phyloP scores from a whole-genome alignment of 2,888 invertebrate genomes.

The Epistrophe grossulariae region DNA sequence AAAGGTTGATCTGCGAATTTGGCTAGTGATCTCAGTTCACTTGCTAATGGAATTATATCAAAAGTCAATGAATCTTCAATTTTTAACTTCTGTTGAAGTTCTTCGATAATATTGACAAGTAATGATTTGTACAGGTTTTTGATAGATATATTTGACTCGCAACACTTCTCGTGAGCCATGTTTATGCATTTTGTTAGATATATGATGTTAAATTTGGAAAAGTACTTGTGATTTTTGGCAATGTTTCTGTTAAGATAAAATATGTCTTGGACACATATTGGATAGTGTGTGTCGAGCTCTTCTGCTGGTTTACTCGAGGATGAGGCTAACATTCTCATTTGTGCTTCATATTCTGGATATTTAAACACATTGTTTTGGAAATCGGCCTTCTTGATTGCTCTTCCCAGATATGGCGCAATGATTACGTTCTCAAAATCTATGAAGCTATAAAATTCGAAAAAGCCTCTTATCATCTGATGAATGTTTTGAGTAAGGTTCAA shows the following conservation, averaged over 20 bases:
- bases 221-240: constrained; percentile 64
- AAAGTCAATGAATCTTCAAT: background rate
- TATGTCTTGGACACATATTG: constrained; percentile 81
- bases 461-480: constrained; percentile 86
- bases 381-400: constrained; percentile 82
- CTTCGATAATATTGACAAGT: constrained; percentile 49
- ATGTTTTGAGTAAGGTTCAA: constrained; percentile 80
- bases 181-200: constrained; percentile 78
- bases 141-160: constrained; percentile 25
- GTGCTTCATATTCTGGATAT: constrained; percentile 78
- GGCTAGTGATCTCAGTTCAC: constrained; percentile 45
- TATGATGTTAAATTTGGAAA: constrained; percentile 77
- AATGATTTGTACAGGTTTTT: constrained; percentile 55
- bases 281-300: constrained; percentile 72
- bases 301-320: constrained; percentile 20
- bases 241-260: constrained; percentile 81
- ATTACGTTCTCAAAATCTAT: constrained; percentile 86
- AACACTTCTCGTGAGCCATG: constrained; percentile 75
- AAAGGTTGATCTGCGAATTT: constrained; percentile 40
- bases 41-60: constrained; percentile 45
- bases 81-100: background rate
- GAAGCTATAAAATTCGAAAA: constrained; percentile 88
- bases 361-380: constrained; percentile 79
- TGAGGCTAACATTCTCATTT: constrained; percentile 57
- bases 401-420: constrained; percentile 88